Evolutionary conservation across 2,113 vertebrate genomes (phyloP).

Genomic region (Tachuris rubrigastra): DNA sequence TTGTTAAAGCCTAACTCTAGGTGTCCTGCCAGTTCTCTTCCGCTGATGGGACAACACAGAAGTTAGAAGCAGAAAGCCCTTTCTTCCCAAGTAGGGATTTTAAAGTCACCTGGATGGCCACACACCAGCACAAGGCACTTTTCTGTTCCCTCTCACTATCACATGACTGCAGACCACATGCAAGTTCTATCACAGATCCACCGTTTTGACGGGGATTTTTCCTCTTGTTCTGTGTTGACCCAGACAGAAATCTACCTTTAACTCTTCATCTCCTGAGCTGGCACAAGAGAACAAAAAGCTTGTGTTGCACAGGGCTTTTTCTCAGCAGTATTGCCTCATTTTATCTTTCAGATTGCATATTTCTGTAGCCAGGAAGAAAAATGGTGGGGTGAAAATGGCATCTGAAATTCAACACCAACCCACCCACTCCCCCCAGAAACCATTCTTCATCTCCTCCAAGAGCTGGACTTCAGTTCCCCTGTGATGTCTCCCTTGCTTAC

Average conservation of each 20-base stretch:
- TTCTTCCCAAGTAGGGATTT: neutral
- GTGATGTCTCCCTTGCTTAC: neutral
- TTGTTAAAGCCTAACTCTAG: neutral
- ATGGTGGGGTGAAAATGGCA: neutral
- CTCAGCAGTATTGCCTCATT: neutral
- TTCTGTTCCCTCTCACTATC: neutral
- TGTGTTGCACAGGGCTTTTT: neutral
- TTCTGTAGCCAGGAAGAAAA: neutral
- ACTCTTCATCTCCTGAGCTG: neutral
- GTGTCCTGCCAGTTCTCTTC: neutral
- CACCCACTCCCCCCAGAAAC: neutral
- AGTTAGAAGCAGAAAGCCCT: neutral
- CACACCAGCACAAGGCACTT: neutral
- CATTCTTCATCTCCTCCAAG: neutral
- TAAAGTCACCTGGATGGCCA: neutral
- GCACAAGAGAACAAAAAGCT: neutral
- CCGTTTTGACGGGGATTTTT: neutral
- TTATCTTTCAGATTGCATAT: neutral
- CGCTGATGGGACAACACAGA: neutral
- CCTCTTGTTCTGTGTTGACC: neutral
- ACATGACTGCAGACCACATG: neutral
- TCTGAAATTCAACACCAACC: neutral
- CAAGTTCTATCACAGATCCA: neutral
- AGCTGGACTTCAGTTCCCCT: neutral
- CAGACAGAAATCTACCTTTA: neutral